Evolutionary conservation across 1,140 invertebrate genomes (phyloP).

Genomic region (Drosophila kurseongensis): DNA sequence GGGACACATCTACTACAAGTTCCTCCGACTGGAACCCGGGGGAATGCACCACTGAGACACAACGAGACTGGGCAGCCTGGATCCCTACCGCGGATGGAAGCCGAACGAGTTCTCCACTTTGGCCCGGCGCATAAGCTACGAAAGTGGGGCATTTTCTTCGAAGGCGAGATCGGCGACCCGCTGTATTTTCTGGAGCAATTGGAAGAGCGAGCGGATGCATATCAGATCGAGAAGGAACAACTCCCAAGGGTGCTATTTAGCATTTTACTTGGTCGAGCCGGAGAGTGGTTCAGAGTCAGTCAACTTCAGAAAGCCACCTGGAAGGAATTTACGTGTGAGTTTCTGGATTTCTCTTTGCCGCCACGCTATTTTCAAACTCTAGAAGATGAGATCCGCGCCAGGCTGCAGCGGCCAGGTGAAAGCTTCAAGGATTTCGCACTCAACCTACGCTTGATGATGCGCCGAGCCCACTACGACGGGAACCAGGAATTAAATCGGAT

Average conservation of each 20-base stretch:
- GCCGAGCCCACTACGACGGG: not conserved
- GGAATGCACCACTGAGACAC: not conserved
- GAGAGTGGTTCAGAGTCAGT: constrained; percentile 8
- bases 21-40: not conserved
- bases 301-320: not conserved
- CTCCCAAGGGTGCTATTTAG: not conserved
- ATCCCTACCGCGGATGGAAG: not conserved
- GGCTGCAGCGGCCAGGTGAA: not conserved
- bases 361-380: not conserved
- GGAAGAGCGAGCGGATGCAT: not conserved
- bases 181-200: constrained; percentile 43
- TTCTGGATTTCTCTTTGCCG: constrained; percentile 4
- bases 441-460: constrained; percentile 2
- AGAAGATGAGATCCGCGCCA: constrained; percentile 1
- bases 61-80: not conserved
- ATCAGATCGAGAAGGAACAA: not conserved
- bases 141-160: not conserved
- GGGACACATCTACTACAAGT: no score
- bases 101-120: not conserved
- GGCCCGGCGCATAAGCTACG: not conserved
- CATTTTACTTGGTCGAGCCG: constrained; percentile 1
- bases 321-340: not conserved
- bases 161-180: not conserved
- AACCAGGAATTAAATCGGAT: not conserved
- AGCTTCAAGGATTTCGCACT: not conserved